phyloP scores from a whole-genome alignment of 2,888 invertebrate species.

The Eucera pruinosa region DNA sequence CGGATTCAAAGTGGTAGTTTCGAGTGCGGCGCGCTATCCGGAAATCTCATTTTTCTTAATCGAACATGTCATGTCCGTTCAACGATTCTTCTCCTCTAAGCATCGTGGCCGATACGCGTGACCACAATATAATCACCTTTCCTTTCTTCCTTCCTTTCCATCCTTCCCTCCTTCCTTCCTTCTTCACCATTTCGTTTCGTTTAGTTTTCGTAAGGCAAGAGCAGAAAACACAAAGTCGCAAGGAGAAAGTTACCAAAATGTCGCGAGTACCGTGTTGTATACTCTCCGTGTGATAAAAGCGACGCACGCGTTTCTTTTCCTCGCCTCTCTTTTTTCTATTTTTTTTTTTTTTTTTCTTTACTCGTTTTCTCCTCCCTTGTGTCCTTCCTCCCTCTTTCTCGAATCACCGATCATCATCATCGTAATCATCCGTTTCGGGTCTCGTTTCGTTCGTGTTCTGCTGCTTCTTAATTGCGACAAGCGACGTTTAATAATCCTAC shows the following conservation, averaged over 20 bases:
- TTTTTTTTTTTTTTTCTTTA: not conserved
- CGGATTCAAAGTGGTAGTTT: slow-evolving; percentile 58
- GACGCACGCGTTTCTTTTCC: not conserved
- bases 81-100: not conserved
- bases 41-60: slow-evolving; percentile 26
- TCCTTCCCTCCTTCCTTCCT: not conserved
- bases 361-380: too few species aligned
- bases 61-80: slow-evolving; percentile 16
- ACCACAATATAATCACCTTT: too few species aligned
- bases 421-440: too few species aligned
- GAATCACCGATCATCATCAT: too few species aligned
- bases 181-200: not conserved
- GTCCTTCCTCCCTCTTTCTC: too few species aligned
- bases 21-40: slow-evolving; percentile 44
- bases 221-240: slow-evolving; percentile 59
- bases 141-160: slow-evolving; percentile 1
- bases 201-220: slow-evolving; percentile 49
- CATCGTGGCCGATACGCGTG: slow-evolving; percentile 2
- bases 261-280: slow-evolving; percentile 22
- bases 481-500: slow-evolving; percentile 67
- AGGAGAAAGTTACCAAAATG: slow-evolving; percentile 48
- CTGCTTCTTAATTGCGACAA: slow-evolving; percentile 58
- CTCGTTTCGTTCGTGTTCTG: not conserved
- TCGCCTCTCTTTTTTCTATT: not conserved
- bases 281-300: slow-evolving; percentile 25